These are phyloP conservation scores for Rhineura floridana DNA, from an alignment of 2,113 vertebrate genomes.

Conservation along the genomic window DNA sequence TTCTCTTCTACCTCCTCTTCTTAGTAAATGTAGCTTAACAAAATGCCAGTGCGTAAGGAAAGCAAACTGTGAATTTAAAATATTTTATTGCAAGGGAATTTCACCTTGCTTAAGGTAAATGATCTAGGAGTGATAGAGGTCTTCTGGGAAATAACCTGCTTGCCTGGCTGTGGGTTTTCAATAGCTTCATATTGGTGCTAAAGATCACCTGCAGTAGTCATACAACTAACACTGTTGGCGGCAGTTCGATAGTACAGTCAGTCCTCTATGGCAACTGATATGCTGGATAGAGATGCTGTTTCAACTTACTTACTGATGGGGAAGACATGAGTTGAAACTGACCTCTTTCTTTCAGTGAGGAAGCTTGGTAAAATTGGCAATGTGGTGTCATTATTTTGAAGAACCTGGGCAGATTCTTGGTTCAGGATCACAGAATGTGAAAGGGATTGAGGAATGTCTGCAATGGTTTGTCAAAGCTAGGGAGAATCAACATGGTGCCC, in stretches of 20 bases:
- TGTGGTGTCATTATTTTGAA: neutral
- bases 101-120: neutral
- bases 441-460: neutral
- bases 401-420: neutral
- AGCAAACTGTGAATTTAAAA: neutral
- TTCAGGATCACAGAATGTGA: neutral
- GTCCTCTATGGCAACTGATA: conserved; percentile 37
- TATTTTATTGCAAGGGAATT: neutral
- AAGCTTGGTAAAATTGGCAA: conserved; percentile 28
- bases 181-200: neutral
- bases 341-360: conserved; percentile 44
- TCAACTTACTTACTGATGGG: conserved; percentile 48
- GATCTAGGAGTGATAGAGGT: neutral
- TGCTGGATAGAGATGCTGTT: conserved; percentile 32
- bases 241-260: conserved; percentile 42
- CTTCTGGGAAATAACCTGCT: neutral
- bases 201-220: conserved; percentile 24
- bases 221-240: conserved; percentile 13
- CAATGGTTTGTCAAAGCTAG: neutral
- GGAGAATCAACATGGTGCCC: neutral
- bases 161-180: neutral
- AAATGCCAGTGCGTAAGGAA: neutral
- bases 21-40: neutral
- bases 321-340: conserved; percentile 41
- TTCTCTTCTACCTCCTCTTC: neutral